Conservation (phyloP, 30 jellyfish, hydroid and myxozoan genomes). For the Aurelia aurita complex sp. Pacific region DNA sequence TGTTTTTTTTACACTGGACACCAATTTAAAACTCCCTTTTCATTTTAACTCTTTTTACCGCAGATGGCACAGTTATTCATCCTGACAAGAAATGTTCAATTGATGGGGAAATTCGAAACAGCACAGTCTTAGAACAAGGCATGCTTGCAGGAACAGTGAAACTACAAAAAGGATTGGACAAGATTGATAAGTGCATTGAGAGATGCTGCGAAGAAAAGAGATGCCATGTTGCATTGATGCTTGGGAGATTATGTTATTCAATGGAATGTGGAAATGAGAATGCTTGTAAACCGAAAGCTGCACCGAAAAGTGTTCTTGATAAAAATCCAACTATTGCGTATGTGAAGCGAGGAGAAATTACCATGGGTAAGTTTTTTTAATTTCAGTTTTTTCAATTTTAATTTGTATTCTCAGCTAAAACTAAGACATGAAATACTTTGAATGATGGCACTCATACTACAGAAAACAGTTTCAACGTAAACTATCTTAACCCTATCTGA, state of each 20-base stretch:
- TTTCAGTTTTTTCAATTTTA: too few species aligned
- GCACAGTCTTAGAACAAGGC: constrained; percentile 89
- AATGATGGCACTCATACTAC: too few species aligned
- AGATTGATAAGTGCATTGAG: constrained; percentile 68
- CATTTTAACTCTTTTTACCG: background rate
- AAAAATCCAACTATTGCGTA: constrained; percentile 94
- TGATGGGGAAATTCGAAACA: constrained; percentile 88
- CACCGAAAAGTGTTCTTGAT: constrained; percentile 70
- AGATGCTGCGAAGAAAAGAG: constrained; percentile 87
- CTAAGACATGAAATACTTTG: too few species aligned
- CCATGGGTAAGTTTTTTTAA: constrained; percentile 81
- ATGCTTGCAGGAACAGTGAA: constrained; percentile 91
- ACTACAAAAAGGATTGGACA: constrained; percentile 71
- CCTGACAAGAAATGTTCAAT: constrained; percentile 72
- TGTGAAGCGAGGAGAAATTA: constrained; percentile 88
- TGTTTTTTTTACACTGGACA: too few species aligned
- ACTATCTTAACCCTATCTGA: too few species aligned
- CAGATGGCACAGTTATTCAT: constrained; percentile 87
- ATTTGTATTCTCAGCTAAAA: too few species aligned
- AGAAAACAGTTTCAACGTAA: too few species aligned
- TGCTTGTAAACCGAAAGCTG: constrained; percentile 88
- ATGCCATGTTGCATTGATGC: constrained; percentile 97
- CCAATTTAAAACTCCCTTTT: background rate
- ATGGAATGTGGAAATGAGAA: constrained; percentile 95
- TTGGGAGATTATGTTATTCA: constrained; percentile 87